phyloP scores from a whole-genome alignment of 2,888 invertebrate species.

The Cataglyphis albicans region DNA sequence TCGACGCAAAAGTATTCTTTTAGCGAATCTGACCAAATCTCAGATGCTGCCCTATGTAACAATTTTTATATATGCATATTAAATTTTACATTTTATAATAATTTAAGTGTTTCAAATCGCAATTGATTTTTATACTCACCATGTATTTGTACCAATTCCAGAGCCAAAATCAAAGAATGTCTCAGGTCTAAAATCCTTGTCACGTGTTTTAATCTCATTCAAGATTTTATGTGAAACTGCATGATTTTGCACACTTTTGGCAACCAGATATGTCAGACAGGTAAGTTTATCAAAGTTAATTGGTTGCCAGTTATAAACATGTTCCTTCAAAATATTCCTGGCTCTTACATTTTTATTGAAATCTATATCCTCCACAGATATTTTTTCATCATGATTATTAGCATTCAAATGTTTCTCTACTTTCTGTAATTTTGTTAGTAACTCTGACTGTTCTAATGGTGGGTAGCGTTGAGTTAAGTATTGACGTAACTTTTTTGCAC shows the following conservation, averaged over 20 bases:
- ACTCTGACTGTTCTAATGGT: constrained; percentile 89
- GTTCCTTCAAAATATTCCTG: constrained; percentile 86
- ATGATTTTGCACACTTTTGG: constrained; percentile 92
- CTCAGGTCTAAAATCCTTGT: constrained; percentile 91
- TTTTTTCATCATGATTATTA: constrained; percentile 81
- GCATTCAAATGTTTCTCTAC: constrained; percentile 85
- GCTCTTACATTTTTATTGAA: not conserved
- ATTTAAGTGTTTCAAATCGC: not conserved
- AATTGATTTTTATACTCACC: constrained; percentile 86
- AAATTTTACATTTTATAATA: not conserved
- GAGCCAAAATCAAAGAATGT: constrained; percentile 97
- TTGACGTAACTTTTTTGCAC: constrained; percentile 87
- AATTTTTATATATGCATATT: not conserved
- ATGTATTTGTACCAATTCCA: constrained; percentile 94
- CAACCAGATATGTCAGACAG: constrained; percentile 90
- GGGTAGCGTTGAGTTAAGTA: constrained; percentile 89
- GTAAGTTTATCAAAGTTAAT: constrained; percentile 90
- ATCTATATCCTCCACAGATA: constrained; percentile 12
- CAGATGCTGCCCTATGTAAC: constrained; percentile 89
- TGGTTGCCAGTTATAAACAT: constrained; percentile 91
- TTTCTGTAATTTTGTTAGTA: constrained; percentile 85
- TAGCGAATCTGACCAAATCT: constrained; percentile 90
- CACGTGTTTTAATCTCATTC: constrained; percentile 90
- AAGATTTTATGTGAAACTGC: constrained; percentile 91
- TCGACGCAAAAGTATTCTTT: constrained; percentile 96